phyloP scores from a whole-genome alignment of 2,113 vertebrate species.

The Eretmochelys imbricata region DNA sequence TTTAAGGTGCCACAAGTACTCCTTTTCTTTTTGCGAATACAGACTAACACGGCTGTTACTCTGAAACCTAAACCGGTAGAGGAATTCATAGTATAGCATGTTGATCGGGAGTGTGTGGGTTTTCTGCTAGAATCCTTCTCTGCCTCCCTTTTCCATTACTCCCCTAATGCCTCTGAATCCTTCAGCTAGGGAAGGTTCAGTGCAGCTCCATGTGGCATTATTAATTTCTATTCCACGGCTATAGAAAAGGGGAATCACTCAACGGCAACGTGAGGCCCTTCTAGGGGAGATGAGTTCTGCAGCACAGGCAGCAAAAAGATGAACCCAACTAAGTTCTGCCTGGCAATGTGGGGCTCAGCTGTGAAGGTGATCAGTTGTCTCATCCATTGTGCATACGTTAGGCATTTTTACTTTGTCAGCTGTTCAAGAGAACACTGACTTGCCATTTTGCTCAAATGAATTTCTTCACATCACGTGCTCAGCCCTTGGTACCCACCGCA shows the following conservation, averaged over 20 bases:
- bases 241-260: background rate
- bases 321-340: background rate
- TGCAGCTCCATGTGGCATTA: background rate
- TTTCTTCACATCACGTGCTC: background rate
- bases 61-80: background rate
- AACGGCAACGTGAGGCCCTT: background rate
- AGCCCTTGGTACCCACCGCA: background rate
- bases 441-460: background rate
- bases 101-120: background rate
- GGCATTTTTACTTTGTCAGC: background rate
- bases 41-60: no score
- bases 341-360: background rate
- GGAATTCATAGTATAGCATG: background rate
- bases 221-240: background rate
- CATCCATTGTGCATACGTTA: background rate
- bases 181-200: background rate
- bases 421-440: background rate
- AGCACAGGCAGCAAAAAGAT: background rate
- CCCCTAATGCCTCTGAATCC: background rate
- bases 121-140: background rate
- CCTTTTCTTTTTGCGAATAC: no score
- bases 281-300: background rate
- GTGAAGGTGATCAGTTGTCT: background rate
- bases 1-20: no score
- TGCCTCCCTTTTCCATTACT: background rate